A percentile compares a stretch with the other conserved stretches of the same genome.
Evolutionary conservation across 2,113 vertebrate species (phyloP).

Genomic region (Mormyrus lacerda): DNA sequence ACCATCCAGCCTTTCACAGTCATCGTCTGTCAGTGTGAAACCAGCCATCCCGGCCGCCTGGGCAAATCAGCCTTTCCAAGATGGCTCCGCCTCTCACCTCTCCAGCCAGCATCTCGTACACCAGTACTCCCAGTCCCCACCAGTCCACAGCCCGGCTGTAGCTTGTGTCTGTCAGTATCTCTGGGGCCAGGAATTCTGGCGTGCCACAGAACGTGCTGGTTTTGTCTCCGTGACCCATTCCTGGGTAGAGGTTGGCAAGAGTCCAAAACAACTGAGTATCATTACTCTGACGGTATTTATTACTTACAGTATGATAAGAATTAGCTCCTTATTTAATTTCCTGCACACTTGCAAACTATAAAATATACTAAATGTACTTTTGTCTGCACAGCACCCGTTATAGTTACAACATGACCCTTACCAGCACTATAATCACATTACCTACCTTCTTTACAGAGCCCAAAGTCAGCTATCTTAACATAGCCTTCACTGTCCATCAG

Average conservation of each 20-base stretch:
- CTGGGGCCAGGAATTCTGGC: slow-evolving; percentile 94
- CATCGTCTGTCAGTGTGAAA: background rate
- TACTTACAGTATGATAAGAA: background rate
- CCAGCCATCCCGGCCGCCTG: background rate
- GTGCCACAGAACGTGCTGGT: slow-evolving; percentile 98
- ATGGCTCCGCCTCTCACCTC: slow-evolving; percentile 69
- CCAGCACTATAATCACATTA: background rate
- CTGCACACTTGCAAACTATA: background rate
- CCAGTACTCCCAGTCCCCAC: slow-evolving; percentile 96
- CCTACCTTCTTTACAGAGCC: slow-evolving; percentile 97
- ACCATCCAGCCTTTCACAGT: background rate
- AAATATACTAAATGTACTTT: background rate
- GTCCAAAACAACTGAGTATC: background rate
- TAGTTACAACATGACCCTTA: background rate
- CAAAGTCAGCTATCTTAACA: slow-evolving; percentile 98
- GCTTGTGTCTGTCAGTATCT: slow-evolving; percentile 91
- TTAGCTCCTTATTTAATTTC: background rate
- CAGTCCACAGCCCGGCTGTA: slow-evolving; percentile 95
- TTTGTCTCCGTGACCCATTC: slow-evolving; percentile 93
- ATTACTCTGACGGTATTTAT: background rate
- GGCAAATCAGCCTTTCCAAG: background rate
- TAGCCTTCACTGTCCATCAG: slow-evolving; percentile 92
- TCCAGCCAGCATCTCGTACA: slow-evolving; percentile 96
- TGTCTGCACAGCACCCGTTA: background rate
- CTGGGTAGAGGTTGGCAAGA: slow-evolving; percentile 42